Evolutionary conservation across 92 coral and sea anemone genomes (phyloP), one percentile per base, ranked within the genome.

Genomic region (Epizoanthus ramosus): DNA sequence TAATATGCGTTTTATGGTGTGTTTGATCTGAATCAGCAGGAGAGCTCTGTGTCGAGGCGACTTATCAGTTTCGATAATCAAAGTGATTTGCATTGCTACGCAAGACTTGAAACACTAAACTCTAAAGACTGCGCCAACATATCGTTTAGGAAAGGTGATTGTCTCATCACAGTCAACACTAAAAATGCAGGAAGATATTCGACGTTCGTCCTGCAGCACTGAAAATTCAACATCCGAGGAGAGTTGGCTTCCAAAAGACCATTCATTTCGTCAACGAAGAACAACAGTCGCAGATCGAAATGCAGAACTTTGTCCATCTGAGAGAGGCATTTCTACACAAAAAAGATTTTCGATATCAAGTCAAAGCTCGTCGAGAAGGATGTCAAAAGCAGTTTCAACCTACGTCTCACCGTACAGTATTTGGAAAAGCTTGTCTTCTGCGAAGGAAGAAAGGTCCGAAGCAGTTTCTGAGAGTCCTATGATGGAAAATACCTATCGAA

Each of bases 401-500:
- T 88, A 88, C 23, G 65, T 88, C 31, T 88, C 91, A 22, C 91
- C 91, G 3, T 88, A 88, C 19, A 81, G 91, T 22, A 73, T 63
- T 14, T 88, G 91, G 91, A 81, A 76, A 8, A 79, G 16, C 17
- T 58, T 88, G 76, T 79, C 83, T 77, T 77, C 50, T 14, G 41
- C 63, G 39, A 77, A 61, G 56, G 71, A 43, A 61, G 71, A 60
- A 77, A 60, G 3, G 5, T n/a, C 82, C 8, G 71, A 50, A 14
- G 82, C 41, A 4, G 10, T 59, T 37, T 60, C 37, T 41, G 57
- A 43, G 21, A 19, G 33, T 12, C 86, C 24, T 18, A 21, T 16
- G 1, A 43, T 37, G 31, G 98, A 93, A 85, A 95, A 95, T 85
- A 95, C 98, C 8, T 95, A 91, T 80, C 93, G 92, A n/a, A 93